These are phyloP conservation scores for Rhagonycha lutea DNA, from an alignment of 2,888 invertebrate species.

Conservation along the genomic window DNA sequence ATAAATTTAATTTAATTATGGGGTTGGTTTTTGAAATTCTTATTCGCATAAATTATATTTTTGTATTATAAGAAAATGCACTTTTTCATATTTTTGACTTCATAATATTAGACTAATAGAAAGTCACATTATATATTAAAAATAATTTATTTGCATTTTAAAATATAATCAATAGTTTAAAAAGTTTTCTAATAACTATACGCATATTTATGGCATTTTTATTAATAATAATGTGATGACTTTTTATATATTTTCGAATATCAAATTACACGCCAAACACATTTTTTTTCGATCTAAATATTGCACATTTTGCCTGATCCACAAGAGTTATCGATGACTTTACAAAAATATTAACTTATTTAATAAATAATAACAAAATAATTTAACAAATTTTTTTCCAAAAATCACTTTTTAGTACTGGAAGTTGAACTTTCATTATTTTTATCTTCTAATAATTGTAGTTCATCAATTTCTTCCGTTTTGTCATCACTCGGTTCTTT, in stretches of 20 bases:
- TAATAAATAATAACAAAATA: conserved; percentile 1
- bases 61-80: neutral
- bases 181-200: neutral
- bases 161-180: neutral
- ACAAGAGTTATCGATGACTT: neutral
- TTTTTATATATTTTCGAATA: neutral
- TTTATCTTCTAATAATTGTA: conserved; percentile 27
- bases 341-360: neutral
- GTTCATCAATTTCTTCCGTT: conserved; percentile 36
- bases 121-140: neutral
- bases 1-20: neutral
- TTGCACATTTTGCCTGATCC: neutral
- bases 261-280: neutral
- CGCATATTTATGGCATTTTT: neutral
- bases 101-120: neutral
- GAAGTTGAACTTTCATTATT: conserved; percentile 9
- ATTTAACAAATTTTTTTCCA: neutral
- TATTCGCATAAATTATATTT: neutral
- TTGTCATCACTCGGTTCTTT: conserved; percentile 51
- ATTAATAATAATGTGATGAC: neutral
- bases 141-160: neutral
- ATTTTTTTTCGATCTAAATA: neutral
- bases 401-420: neutral
- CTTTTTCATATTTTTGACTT: neutral
- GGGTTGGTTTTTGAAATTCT: neutral